phyloP scores from a whole-genome alignment of 1,140 invertebrate genomes.

The Halesus radiatus region DNA sequence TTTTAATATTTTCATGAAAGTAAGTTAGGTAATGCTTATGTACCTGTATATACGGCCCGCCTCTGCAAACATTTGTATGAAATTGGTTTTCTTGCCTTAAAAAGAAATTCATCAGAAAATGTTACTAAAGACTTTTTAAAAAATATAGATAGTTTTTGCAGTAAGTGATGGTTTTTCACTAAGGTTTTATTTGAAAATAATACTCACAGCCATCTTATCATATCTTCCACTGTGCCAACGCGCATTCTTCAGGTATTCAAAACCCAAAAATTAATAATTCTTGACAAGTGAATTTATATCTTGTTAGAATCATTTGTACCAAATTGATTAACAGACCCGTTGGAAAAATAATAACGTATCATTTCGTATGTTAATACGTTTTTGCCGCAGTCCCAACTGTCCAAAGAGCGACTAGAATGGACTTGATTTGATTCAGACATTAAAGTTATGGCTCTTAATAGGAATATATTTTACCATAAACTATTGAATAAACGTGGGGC shows the following conservation, averaged over 20 bases:
- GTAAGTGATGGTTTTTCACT: no score
- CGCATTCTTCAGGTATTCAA: background rate
- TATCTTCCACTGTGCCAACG: background rate
- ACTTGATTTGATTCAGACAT: conserved; percentile 20
- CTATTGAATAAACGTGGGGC: conserved; percentile 18
- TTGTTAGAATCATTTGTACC: conserved; percentile 35
- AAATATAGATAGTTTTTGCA: no score
- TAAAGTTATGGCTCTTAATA: conserved; percentile 27
- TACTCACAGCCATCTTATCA: no score
- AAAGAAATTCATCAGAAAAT: no score
- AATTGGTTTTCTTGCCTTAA: no score
- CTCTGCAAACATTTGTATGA: no score
- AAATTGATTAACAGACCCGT: conserved; percentile 32
- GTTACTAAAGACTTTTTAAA: no score
- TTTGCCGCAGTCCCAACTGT: background rate
- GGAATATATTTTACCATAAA: conserved; percentile 35
- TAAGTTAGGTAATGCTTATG: no score
- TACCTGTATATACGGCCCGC: no score
- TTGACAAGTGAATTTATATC: conserved; percentile 34
- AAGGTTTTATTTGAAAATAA: no score
- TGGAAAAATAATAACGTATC: conserved; percentile 33
- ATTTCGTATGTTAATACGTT: conserved; percentile 29
- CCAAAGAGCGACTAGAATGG: conserved; percentile 9
- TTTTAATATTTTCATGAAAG: no score
- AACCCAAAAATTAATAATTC: conserved; percentile 16